phyloP scores from a whole-genome alignment of 2,113 vertebrate genomes.

The Dinomys branickii region DNA sequence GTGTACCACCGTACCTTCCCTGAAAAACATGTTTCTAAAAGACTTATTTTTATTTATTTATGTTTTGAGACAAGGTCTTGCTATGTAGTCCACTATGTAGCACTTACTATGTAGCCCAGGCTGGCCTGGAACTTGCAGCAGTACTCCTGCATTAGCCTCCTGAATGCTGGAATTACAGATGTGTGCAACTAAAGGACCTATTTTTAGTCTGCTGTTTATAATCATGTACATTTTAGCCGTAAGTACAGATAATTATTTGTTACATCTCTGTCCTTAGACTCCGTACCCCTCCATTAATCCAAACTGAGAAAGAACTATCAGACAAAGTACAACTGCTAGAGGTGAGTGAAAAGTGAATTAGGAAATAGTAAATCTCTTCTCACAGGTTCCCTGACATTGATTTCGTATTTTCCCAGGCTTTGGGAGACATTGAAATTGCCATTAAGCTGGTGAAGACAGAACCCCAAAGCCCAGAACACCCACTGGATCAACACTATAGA shows the following conservation, averaged over 20 bases:
- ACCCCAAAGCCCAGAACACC: constrained; percentile 86
- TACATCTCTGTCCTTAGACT: constrained; percentile 84
- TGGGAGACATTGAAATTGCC: constrained; percentile 93
- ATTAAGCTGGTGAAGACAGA: constrained; percentile 91
- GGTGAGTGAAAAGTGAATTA: constrained; percentile 82
- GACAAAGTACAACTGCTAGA: constrained; percentile 92
- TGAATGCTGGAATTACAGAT: background rate
- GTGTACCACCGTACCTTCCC: background rate
- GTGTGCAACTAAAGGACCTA: background rate
- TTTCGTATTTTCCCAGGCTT: constrained; percentile 82
- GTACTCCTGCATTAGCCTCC: background rate
- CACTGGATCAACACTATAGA: constrained; percentile 90
- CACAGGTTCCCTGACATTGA: background rate
- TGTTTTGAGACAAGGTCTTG: background rate
- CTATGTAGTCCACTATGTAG: background rate
- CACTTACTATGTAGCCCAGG: background rate
- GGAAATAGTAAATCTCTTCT: constrained; percentile 5
- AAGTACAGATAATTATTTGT: constrained; percentile 24
- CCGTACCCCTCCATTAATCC: constrained; percentile 91
- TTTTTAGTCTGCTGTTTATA: constrained; percentile 34
- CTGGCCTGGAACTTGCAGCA: background rate
- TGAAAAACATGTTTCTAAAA: background rate
- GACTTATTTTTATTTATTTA: background rate
- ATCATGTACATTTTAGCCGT: background rate
- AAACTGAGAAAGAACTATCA: constrained; percentile 89